Base-by-base conservation (phyloP, 2,797 vertebrate genomes). In the Myotis findleyi region DNA sequence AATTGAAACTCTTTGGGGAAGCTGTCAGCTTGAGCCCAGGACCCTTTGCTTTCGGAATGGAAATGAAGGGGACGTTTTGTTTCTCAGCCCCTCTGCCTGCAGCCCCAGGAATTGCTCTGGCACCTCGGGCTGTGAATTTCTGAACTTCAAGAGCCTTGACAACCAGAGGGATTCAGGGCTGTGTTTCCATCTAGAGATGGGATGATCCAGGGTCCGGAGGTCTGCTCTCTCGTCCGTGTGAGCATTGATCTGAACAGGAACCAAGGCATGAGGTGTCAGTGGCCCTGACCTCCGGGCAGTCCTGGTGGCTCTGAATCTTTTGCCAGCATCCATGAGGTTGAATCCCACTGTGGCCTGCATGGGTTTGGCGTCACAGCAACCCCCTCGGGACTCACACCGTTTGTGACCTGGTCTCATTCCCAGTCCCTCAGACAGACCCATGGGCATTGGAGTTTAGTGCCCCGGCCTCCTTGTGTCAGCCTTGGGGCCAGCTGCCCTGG, bases 311-410 rank as follows among this genome's bases (percentile, higher is more conserved):
- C 3, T 3, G 16, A 10, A 27, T 3, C 59, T 69, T n/a, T 17
- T 1, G 1, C 20, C 16, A 0, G 53, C 23, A 2, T 20, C 33
- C 2, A 0, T 4, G 5, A 90, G 10, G 10, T 25, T 1, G 5
- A 14, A 13, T 64, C 25, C 38, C 47, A 25, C 51, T 0, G 16
- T 62, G 38, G 47, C 25, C 16, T 1, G 9, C 1, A 1, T 41
- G 4, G 6, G 25, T 9, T 47, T 36, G 17, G 20, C 0, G 30
- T 25, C 17, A 44, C 9, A 59, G 11, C 55, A 27, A 12, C 3
- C 1, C 1, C 36, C 3, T 1, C 3, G 1, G 23, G 20, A 10
- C 10, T 87, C 27, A 55, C 36, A 1, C 38, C 0, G 6, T 27
- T 36, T 59, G 23, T 85, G 36, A 69, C 33, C 20, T 20, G 5